Evolutionary conservation across 1,140 invertebrate species (phyloP), one percentile per base, ranked within the genome.

Genomic region (Popillia japonica): DNA sequence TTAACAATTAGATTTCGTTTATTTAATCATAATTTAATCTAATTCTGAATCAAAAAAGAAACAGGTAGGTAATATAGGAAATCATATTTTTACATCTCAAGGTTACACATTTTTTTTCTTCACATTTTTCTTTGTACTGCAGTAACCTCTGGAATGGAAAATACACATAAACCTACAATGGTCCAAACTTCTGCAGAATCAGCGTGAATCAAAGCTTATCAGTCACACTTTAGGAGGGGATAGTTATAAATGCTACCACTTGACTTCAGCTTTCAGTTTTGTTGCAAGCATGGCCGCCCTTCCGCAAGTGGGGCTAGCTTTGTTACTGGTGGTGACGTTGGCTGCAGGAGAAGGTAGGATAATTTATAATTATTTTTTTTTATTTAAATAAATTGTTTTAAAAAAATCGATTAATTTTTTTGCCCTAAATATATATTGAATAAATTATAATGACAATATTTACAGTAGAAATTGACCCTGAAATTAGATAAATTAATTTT

Each of bases 201-300:
- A 68, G 61, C 61, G 14, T 14, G 20, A 68, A 34, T 34, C 4
- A 68, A 27, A 10, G 22, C 22, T 68, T 34, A 68, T 68, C 61
- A 68, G 61, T 22, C 9, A 11, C 20, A 55, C 14, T 27, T 23
- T 68, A 68, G 61, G 27, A 14, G 61, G 61, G 61, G 61, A 68
- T 68, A 34, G 9, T 34, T 68, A 68, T 68, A 68, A 68, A 68
- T 68, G 20, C 8, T 14, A 22, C 22, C 61, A 27, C 20, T 23
- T 68, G 17, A 22, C 22, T 68, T 68, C 20, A 68, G 61, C 22
- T 27, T 68, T 68, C 61, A 68, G 61, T 68, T 34, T 68, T 68
- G 61, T 68, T 68, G 61, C 61, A 34, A 68, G 61, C 22, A 68
- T 68, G 61, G 61, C 61, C 22, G 22, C 61, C 11, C 61, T 68